phyloP scores from a whole-genome alignment of 2,888 invertebrate species.

The Temnothorax rugatulus region DNA sequence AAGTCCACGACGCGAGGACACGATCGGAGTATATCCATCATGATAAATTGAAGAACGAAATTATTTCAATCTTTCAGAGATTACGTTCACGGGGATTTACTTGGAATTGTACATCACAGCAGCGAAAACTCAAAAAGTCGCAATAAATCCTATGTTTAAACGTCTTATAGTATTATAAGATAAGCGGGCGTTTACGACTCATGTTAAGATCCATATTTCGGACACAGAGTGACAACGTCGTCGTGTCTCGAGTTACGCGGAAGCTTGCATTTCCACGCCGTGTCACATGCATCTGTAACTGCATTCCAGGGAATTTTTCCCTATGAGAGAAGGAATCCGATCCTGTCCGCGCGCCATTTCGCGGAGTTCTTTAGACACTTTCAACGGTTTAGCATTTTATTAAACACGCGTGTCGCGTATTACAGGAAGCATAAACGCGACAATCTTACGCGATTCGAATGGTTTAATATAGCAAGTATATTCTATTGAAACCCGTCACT shows the following conservation, averaged over 20 bases:
- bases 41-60: slow-evolving; percentile 8
- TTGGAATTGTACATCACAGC: not conserved
- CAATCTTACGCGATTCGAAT: not conserved
- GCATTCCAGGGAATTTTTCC: slow-evolving; percentile 2
- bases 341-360: not conserved
- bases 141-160: not conserved
- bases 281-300: slow-evolving; percentile 17
- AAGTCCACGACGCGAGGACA: not conserved
- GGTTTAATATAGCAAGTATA: not conserved
- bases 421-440: not conserved
- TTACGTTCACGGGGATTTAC: not conserved
- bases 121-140: not conserved
- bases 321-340: not conserved
- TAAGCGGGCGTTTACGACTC: slow-evolving; percentile 11
- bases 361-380: not conserved
- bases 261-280: slow-evolving; percentile 62
- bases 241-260: slow-evolving; percentile 67
- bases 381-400: slow-evolving; percentile 1
- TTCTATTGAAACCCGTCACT: not conserved
- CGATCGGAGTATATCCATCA: not conserved
- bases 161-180: slow-evolving; percentile 13
- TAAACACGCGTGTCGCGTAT: not conserved
- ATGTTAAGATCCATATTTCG: slow-evolving; percentile 61
- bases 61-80: not conserved
- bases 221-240: slow-evolving; percentile 58